phyloP scores from a whole-genome alignment of 2,888 invertebrate species.

The Anorthoa munda region DNA sequence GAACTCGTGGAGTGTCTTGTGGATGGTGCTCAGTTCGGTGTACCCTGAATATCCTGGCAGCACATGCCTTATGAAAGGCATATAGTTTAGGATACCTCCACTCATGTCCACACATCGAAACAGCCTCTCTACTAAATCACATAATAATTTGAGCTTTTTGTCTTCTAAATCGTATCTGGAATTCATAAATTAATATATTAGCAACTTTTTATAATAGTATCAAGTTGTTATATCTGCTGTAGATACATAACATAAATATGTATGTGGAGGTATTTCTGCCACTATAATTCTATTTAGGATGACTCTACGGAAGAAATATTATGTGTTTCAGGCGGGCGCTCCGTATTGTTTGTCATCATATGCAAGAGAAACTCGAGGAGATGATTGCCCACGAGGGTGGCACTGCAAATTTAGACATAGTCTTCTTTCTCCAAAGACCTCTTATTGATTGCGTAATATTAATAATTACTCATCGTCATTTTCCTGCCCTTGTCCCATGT shows the following conservation, averaged over 20 bases:
- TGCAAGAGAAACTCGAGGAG: background rate
- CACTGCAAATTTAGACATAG: no score
- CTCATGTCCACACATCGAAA: conserved; percentile 93
- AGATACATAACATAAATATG: background rate
- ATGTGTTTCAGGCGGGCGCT: background rate
- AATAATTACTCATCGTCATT: background rate
- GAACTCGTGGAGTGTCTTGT: conserved; percentile 90
- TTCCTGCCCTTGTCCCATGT: no score
- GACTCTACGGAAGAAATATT: background rate
- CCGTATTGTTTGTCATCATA: no score
- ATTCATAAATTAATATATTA: conserved; percentile 39
- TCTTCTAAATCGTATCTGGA: conserved; percentile 91
- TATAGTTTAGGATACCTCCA: conserved; percentile 93
- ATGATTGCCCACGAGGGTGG: background rate
- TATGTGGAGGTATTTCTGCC: background rate
- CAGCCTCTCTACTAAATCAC: conserved; percentile 91
- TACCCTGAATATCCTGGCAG: conserved; percentile 92
- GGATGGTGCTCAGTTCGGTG: conserved; percentile 87
- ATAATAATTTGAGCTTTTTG: conserved; percentile 87
- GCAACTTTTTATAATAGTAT: background rate
- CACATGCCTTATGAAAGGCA: conserved; percentile 93
- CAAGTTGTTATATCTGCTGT: background rate
- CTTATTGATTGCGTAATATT: background rate
- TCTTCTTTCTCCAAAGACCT: background rate
- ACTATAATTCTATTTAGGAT: background rate